Conservation (phyloP, 2,888 invertebrate species). For the Spodoptera picta region DNA sequence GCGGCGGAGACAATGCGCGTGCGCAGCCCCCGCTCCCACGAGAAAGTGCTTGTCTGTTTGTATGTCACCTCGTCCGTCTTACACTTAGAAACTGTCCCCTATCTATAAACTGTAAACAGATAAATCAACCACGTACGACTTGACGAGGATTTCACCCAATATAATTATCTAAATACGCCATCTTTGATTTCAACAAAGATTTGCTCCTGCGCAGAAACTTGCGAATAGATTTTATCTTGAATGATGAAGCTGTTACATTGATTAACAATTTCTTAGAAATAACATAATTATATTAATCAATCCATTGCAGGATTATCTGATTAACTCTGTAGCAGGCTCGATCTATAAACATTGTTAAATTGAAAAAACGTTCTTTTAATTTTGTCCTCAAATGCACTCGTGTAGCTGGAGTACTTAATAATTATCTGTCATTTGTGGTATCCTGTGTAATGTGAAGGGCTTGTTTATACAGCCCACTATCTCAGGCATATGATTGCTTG, state of each 20-base stretch:
- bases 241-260: constrained; percentile 18
- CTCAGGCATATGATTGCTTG: constrained; percentile 4
- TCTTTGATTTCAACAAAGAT: constrained; percentile 39
- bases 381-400: constrained; percentile 14
- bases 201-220: constrained; percentile 28
- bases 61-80: constrained; percentile 59
- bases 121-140: constrained; percentile 39
- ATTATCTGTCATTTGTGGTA: constrained; percentile 39
- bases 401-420: constrained; percentile 7
- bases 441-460: constrained; percentile 27
- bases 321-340: neutral
- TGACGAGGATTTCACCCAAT: constrained; percentile 21
- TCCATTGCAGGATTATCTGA: constrained; percentile 13
- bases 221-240: constrained; percentile 39
- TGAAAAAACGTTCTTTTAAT: constrained; percentile 6
- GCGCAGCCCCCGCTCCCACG: constrained; percentile 65
- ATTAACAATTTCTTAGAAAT: constrained; percentile 31
- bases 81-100: constrained; percentile 51
- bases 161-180: constrained; percentile 19
- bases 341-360: constrained; percentile 1
- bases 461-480: constrained; percentile 7
- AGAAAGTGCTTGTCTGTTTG: constrained; percentile 72
- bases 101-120: constrained; percentile 43
- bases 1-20: constrained; percentile 60
- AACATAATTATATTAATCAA: constrained; percentile 9